phyloP scores from a whole-genome alignment of 2,797 vertebrate genomes.

The Uromys caudimaculatus region DNA sequence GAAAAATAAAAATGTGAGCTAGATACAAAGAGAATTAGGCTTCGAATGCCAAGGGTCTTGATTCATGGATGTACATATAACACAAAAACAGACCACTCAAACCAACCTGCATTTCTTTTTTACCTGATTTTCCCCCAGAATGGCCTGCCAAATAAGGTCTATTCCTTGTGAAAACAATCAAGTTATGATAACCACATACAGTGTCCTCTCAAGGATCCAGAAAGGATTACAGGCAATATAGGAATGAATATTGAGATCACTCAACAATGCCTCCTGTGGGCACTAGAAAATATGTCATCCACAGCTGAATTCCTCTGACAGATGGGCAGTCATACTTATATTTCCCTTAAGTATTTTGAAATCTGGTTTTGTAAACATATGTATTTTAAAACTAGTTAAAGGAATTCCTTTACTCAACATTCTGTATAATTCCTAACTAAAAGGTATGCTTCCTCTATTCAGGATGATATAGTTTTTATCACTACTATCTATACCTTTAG shows the following conservation, averaged over 20 bases:
- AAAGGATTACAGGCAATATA: not conserved
- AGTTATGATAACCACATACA: not conserved
- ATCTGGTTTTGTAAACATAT: not conserved
- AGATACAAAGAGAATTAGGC: constrained; percentile 8
- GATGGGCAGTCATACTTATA: not conserved
- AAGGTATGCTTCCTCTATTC: not conserved
- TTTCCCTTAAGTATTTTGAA: not conserved
- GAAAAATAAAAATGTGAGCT: constrained; percentile 25
- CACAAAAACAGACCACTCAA: not conserved
- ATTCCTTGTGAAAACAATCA: not conserved
- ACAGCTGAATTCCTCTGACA: not conserved
- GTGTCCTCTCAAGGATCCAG: not conserved
- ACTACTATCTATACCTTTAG: not conserved
- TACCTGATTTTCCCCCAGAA: constrained; percentile 1
- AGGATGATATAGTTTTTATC: not conserved
- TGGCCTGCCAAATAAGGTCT: not conserved
- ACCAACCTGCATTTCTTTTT: not conserved
- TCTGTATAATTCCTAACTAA: constrained; percentile 8
- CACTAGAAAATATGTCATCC: not conserved
- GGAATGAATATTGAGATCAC: constrained; percentile 1
- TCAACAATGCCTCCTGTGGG: not conserved
- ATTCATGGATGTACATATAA: not conserved
- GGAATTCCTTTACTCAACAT: not conserved
- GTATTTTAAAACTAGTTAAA: not conserved
- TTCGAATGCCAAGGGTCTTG: not conserved